Evolutionary conservation across 2,888 invertebrate species (phyloP).

Genomic region (Gari tellinella): DNA sequence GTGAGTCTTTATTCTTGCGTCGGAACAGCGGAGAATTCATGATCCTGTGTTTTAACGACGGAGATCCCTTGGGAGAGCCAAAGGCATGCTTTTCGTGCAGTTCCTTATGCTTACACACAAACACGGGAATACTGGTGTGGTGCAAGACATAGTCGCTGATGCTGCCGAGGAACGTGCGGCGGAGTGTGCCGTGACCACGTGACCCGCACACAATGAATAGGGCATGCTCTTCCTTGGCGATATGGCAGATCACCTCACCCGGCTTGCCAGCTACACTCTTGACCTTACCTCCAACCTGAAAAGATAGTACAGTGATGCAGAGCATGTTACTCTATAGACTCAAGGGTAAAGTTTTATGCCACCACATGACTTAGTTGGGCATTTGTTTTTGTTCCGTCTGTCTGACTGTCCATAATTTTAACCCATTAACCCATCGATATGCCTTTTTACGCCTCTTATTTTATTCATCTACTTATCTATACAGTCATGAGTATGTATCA

Average conservation of each 20-base stretch:
- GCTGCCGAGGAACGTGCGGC: conserved; percentile 68
- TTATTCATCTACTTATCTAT: too few relatives aligned
- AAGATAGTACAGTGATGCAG: too few relatives aligned
- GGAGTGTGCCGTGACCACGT: conserved; percentile 66
- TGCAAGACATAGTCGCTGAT: conserved; percentile 72
- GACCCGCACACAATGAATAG: conserved; percentile 66
- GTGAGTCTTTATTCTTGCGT: conserved; percentile 47
- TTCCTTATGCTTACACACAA: conserved; percentile 67
- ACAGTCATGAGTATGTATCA: too few relatives aligned
- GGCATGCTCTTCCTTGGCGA: conserved; percentile 66
- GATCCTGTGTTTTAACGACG: conserved; percentile 46
- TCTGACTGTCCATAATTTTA: too few relatives aligned
- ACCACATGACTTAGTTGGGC: too few relatives aligned
- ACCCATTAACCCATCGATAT: too few relatives aligned
- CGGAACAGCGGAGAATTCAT: conserved; percentile 49
- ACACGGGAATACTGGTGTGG: conserved; percentile 67
- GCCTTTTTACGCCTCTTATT: too few relatives aligned
- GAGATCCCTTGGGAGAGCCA: conserved; percentile 21
- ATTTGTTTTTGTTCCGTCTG: too few relatives aligned
- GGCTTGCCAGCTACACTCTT: conserved; percentile 69
- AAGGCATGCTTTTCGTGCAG: conserved; percentile 30
- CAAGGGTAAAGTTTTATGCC: too few relatives aligned
- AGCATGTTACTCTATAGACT: too few relatives aligned
- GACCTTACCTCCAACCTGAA: conserved; percentile 64
- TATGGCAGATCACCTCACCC: conserved; percentile 65